Conservation (phyloP, 2,113 vertebrate species). For the Pheucticus melanocephalus region DNA sequence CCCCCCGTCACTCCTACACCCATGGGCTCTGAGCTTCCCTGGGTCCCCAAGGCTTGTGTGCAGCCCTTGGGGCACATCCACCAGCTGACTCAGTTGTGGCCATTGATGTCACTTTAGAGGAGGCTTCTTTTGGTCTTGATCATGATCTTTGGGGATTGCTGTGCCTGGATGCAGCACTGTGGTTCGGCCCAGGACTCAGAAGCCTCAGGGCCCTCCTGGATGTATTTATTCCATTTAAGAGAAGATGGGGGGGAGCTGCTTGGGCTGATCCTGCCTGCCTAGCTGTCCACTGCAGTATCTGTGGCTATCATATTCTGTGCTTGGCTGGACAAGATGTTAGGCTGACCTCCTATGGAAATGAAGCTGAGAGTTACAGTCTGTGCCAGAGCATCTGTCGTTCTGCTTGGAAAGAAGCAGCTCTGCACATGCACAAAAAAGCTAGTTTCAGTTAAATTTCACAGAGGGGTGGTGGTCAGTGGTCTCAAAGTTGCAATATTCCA, state of each 20-base stretch:
- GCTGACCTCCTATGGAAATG: not conserved
- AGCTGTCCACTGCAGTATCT: not conserved
- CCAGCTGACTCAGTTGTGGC: not conserved
- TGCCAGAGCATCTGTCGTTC: not conserved
- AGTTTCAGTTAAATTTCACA: not conserved
- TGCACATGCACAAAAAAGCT: not conserved
- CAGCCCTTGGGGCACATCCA: not conserved
- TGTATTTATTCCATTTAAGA: not conserved
- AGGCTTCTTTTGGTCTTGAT: not conserved
- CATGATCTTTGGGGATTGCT: not conserved
- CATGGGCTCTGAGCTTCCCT: not conserved
- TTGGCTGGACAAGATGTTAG: not conserved
- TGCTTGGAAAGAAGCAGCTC: not conserved
- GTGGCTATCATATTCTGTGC: not conserved
- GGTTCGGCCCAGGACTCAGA: not conserved
- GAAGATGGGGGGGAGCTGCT: not conserved
- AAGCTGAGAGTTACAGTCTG: not conserved
- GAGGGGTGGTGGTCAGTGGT: rapidly evolving
- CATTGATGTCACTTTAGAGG: not conserved
- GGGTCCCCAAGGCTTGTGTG: not conserved
- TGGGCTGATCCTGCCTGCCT: not conserved
- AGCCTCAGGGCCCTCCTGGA: not conserved
- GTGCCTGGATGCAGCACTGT: not conserved
- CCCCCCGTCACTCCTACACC: too few relatives aligned
- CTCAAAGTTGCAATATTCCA: not conserved